phyloP scores from a whole-genome alignment of 2,888 invertebrate genomes.

The Temnothorax unifasciatus region DNA sequence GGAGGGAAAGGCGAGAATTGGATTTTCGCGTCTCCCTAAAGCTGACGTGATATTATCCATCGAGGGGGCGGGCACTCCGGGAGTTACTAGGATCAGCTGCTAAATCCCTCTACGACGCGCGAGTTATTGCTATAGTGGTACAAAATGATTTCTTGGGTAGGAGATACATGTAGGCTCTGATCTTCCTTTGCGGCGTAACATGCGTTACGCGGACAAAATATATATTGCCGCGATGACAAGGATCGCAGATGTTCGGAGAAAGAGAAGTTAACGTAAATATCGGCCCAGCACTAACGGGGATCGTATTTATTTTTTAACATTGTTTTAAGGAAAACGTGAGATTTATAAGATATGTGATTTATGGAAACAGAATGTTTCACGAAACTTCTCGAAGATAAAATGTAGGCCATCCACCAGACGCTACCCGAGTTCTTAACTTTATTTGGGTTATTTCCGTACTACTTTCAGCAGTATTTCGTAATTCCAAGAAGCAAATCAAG shows the following conservation, averaged over 20 bases:
- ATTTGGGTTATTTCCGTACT: slow-evolving; percentile 47
- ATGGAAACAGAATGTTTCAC: slow-evolving; percentile 11
- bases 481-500: slow-evolving; percentile 29
- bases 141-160: slow-evolving; percentile 46
- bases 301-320: neutral
- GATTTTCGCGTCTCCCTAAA: slow-evolving; percentile 58
- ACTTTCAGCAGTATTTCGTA: slow-evolving; percentile 18
- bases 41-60: slow-evolving; percentile 57
- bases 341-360: neutral
- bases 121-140: slow-evolving; percentile 54
- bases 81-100: slow-evolving; percentile 54
- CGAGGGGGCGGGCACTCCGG: slow-evolving; percentile 41
- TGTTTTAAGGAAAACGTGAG: neutral
- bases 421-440: slow-evolving; percentile 32
- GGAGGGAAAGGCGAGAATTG: slow-evolving; percentile 48
- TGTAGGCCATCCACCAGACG: slow-evolving; percentile 1
- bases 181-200: neutral
- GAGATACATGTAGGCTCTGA: slow-evolving; percentile 2
- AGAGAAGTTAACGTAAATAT: neutral
- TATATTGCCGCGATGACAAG: neutral
- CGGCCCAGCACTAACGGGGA: neutral
- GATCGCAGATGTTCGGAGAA: neutral
- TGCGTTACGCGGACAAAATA: neutral
- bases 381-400: slow-evolving; percentile 20
- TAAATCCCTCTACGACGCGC: slow-evolving; percentile 45